phyloP scores from a whole-genome alignment of 2,797 vertebrate species.

The Falco biarmicus region DNA sequence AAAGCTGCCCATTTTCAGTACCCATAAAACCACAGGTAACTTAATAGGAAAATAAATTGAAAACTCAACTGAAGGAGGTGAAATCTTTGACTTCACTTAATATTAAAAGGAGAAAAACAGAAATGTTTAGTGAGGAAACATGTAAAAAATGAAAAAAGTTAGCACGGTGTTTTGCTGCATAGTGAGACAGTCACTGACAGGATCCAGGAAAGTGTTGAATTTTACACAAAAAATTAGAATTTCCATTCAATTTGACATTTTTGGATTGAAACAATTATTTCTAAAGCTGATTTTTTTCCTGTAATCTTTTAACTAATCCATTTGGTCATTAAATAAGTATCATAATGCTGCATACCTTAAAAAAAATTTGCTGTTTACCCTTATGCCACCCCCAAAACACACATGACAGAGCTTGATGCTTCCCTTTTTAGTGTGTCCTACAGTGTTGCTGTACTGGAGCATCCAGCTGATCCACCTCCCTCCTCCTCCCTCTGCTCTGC shows the following conservation, averaged over 20 bases:
- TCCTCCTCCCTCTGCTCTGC: not conserved
- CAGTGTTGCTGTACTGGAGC: not conserved
- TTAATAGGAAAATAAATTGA: not conserved
- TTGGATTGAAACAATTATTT: not conserved
- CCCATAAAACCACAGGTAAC: not conserved
- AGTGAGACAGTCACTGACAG: not conserved
- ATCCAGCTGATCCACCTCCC: not conserved
- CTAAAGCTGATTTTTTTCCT: not conserved
- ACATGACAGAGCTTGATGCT: rapidly evolving
- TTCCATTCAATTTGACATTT: not conserved
- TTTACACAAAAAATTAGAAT: not conserved
- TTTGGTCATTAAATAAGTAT: not conserved
- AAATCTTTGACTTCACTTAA: not conserved
- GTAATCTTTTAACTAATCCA: not conserved
- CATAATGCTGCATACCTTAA: not conserved
- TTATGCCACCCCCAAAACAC: not conserved
- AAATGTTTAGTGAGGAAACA: not conserved
- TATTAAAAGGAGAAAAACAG: not conserved
- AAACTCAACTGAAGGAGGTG: not conserved
- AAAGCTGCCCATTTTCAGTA: not conserved
- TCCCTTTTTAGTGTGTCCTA: not conserved
- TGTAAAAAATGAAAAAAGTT: not conserved
- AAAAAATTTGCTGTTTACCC: not conserved
- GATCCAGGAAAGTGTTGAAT: not conserved
- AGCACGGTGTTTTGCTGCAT: not conserved